Base-by-base conservation (phyloP, 2,888 invertebrate species). In the Xestia ashworthii region DNA sequence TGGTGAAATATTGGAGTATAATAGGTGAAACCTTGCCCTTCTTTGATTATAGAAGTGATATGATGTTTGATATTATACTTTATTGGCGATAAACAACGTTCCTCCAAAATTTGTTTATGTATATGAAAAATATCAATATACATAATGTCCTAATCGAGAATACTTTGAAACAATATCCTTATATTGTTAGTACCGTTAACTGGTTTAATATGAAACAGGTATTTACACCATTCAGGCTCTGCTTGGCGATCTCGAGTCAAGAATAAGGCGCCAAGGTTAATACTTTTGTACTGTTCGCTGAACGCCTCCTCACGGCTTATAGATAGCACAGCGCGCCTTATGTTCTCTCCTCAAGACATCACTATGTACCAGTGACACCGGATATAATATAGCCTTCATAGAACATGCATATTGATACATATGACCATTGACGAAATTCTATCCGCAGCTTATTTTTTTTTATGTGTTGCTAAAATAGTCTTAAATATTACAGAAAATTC, bases 191-290 rank as follows among this genome's bases (percentile, higher is more conserved):
- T 95, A 88, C 94, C 92, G 94, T 95, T 95, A 95, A 95, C 93
- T 93, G 94, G 90, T 95, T 95, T 95, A 93, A 96, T 96, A 92
- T 96, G 95, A 95, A 95, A 95, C 96, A 96, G 96, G 95, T 96
- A 93, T 96, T 96, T 96, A 94, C 95, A 95, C 93, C 94, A 96
- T 96, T 95, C 96, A 96, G 96, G 96, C 90, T 94, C 96, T 95
- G 95, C 93, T 95, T 94, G 95, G 95, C 92, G 96, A 95, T 95
- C 95, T 96, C 96, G 95, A 95, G 95, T 95, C 96, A 94, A 94
- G 95, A 96, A 93, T 96, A 94, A 95, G 92, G 88, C 91, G 91
- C 87, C 93, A 94, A 96, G 96, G 96, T 96, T 94, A 95, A 91
- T 95, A 88, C 80, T 80, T 80, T 83, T 74, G 75, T 78, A 68